Conservation (phyloP, 2,113 vertebrate genomes). For the Urocitellus parryii region DNA sequence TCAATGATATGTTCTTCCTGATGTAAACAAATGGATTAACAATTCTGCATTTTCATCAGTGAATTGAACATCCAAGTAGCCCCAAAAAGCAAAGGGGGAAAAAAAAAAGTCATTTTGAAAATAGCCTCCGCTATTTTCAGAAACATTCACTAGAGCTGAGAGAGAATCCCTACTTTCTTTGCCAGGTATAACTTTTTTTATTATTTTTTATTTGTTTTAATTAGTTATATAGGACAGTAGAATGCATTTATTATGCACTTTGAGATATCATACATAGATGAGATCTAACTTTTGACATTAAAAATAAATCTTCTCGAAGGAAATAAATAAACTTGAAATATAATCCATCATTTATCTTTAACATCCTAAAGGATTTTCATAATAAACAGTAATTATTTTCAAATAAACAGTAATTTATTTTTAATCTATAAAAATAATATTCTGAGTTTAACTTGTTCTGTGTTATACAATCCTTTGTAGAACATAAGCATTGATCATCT, state of each 20-base stretch:
- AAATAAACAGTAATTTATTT: conserved; percentile 40
- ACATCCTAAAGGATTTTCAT: no score
- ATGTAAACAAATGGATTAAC: conserved; percentile 65
- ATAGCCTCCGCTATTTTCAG: conserved; percentile 80
- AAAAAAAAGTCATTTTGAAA: conserved; percentile 80
- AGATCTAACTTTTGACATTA: conserved; percentile 66
- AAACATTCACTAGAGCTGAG: conserved; percentile 76
- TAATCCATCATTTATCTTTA: conserved; percentile 29
- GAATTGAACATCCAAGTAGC: conserved; percentile 67
- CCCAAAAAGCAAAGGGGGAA: conserved; percentile 71
- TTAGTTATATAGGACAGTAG: no score
- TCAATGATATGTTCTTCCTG: conserved; percentile 6
- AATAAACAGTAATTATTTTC: no score
- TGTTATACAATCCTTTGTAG: not conserved
- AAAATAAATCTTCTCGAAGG: conserved; percentile 25
- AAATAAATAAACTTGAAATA: conserved; percentile 66
- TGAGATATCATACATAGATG: no score
- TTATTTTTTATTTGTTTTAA: no score
- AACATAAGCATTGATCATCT: not conserved
- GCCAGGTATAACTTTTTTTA: conserved; percentile 66
- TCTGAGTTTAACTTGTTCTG: conserved; percentile 52
- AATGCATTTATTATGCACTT: no score
- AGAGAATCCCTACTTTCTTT: conserved; percentile 73
- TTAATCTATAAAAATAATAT: conserved; percentile 30
- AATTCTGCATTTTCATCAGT: conserved; percentile 77